Evolutionary conservation across 2,888 invertebrate species (phyloP).

Genomic region (Pachycephus smyrnensis): DNA sequence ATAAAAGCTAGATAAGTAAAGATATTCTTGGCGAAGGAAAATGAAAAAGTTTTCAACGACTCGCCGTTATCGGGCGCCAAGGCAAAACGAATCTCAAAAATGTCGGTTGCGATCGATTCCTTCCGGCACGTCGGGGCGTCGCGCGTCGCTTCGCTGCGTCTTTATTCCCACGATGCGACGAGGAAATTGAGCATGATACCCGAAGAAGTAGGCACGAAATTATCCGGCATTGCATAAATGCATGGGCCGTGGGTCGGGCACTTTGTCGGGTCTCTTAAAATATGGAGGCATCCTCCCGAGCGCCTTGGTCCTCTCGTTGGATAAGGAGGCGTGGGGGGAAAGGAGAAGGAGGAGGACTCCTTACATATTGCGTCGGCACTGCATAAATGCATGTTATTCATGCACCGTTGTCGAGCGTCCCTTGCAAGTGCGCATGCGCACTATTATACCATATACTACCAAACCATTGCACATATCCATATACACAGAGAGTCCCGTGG

Average conservation of each 20-base stretch:
- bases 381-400: slow-evolving; percentile 60
- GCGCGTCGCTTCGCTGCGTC: too few species aligned
- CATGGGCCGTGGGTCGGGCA: slow-evolving; percentile 45
- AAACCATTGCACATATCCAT: not conserved
- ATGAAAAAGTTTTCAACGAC: too few species aligned
- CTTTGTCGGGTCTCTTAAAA: slow-evolving; percentile 39
- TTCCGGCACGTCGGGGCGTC: too few species aligned
- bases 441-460: not conserved
- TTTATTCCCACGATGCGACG: not conserved
- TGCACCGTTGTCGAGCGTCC: slow-evolving; percentile 44
- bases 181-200: slow-evolving; percentile 47
- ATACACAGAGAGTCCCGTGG: not conserved
- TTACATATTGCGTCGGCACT: slow-evolving; percentile 57
- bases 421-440: not conserved
- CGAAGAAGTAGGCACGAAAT: slow-evolving; percentile 51
- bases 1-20: not conserved
- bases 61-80: too few species aligned
- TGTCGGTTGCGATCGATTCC: too few species aligned
- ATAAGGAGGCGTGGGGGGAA: slow-evolving; percentile 21
- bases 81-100: too few species aligned
- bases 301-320: slow-evolving; percentile 37
- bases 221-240: slow-evolving; percentile 59
- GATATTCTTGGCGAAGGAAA: too few species aligned
- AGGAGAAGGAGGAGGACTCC: slow-evolving; percentile 50
- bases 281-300: slow-evolving; percentile 46